Percentiles rank a stretch among this genome's conserved stretches.
These are phyloP conservation scores for Leptothorax acervorum DNA, from an alignment of 2,888 invertebrate species.

Conservation along the genomic window DNA sequence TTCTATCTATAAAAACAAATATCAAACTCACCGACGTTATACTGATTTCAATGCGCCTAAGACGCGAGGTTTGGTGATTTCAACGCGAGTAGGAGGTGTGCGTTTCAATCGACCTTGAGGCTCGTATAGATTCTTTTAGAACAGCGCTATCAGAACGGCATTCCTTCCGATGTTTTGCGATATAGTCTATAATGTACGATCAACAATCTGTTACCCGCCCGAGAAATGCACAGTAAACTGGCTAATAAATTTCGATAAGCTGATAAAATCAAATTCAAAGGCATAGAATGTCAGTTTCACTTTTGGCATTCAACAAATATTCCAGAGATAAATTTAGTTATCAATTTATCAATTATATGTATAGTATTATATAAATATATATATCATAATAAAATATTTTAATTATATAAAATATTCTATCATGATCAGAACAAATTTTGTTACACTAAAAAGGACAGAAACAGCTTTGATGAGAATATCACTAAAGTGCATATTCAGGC, in stretches of 20 bases:
- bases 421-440: background rate
- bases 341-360: background rate
- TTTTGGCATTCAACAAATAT: background rate
- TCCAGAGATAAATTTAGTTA: slow-evolving; percentile 10
- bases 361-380: background rate
- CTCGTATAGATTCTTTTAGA: slow-evolving; percentile 37
- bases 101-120: slow-evolving; percentile 46
- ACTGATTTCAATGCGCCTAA: slow-evolving; percentile 14
- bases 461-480: background rate
- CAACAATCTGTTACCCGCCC: background rate
- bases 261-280: background rate
- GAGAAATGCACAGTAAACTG: background rate
- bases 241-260: slow-evolving; percentile 35
- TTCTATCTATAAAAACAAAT: background rate
- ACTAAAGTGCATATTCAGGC: background rate
- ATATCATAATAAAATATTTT: background rate
- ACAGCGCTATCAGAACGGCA: slow-evolving; percentile 40
- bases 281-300: background rate
- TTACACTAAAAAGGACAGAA: background rate
- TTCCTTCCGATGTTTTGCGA: slow-evolving; percentile 45
- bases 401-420: background rate
- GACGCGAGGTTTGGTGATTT: slow-evolving; percentile 26
- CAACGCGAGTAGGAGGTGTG: slow-evolving; percentile 10
- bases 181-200: slow-evolving; percentile 25
- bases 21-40: background rate